Base-by-base conservation (phyloP, 2,888 invertebrate genomes). In the Caenorhabditis macrosperma region DNA sequence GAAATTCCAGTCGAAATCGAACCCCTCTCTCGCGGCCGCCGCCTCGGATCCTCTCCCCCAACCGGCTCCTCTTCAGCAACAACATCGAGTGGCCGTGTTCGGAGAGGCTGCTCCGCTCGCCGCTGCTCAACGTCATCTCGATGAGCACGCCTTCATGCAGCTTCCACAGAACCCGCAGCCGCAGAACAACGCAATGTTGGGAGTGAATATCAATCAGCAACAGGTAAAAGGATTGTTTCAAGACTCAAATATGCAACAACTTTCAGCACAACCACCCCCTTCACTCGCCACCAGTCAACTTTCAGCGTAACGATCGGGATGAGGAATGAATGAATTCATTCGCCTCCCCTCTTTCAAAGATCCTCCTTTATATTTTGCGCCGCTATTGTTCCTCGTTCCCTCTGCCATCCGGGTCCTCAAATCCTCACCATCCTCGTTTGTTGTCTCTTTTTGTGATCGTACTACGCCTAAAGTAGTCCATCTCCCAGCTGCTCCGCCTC, bases 41-140 rank as follows among this genome's bases (percentile, higher is more conserved):
- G 91, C 91, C 35, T 91, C 91, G 66, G 91, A 92, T 74, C 91
- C 91, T 20, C 90, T 91, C 9, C 92, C 92, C 0, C 91, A 91
- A 86, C 85, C 85, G 1, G 85, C 85, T 20, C 85, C 91, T n/a
- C 75, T 82, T n/a, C 78, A 81, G 59, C 79, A 79, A 60, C 74
- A 79, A 33, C 71, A 80, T 50, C 64, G 76, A 4, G 78, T 72
- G 6, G 78, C 68, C 28, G 78, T 78, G 1, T 79, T 79, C 35
- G 74, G 74, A 63, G 78, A 79, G 50, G 78, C 78, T 22, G 78
- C 78, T 17, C 78, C 72, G 1, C 55, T 79, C 3, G 77, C 77
- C 33, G n/a, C n/a, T n/a, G n/a, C n/a, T n/a, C n/a, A n/a, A n/a
- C n/a, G n/a, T n/a, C n/a, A n/a, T n/a, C n/a, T n/a, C n/a, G n/a